These are phyloP conservation scores for Frankliniella intonsa DNA, from an alignment of 2,888 invertebrate genomes.

Conservation along the genomic window DNA sequence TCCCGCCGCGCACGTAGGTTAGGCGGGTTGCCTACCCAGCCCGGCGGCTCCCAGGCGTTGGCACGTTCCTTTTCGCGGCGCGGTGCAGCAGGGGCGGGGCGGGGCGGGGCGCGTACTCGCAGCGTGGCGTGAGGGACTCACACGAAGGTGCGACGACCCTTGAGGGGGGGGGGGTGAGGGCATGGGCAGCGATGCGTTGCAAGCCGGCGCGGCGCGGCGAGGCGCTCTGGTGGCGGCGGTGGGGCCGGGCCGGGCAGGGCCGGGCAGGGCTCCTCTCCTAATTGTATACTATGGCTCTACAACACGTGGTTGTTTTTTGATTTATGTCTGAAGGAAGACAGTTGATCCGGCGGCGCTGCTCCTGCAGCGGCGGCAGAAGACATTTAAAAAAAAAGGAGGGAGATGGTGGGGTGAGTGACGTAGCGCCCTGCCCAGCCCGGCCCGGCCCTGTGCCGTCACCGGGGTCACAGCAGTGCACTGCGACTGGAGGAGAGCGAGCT, in stretches of 20 bases:
- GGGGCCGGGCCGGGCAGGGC: background rate
- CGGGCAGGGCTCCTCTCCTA: background rate
- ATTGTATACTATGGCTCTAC: background rate
- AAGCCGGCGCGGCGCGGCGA: background rate
- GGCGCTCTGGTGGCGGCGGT: background rate
- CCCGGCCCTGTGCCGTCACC: no score
- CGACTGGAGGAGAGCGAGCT: no score
- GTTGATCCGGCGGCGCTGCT: background rate
- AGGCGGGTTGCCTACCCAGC: background rate
- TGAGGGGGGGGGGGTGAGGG: background rate
- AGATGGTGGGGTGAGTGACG: no score
- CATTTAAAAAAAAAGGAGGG: no score
- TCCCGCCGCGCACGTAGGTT: no score
- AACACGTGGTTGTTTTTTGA: background rate
- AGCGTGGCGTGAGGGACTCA: conserved; percentile 8
- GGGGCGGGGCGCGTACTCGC: background rate
- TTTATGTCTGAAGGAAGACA: background rate
- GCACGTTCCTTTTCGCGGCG: no score
- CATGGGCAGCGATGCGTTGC: background rate
- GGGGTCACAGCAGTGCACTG: no score
- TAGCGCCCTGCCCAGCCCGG: no score
- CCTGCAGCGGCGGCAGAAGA: no score
- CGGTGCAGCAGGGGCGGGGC: background rate
- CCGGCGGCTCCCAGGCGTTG: background rate
- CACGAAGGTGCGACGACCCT: conserved; percentile 25